Base-by-base conservation (phyloP, 2,888 invertebrate genomes). In the Steinernema hermaphroditum region DNA sequence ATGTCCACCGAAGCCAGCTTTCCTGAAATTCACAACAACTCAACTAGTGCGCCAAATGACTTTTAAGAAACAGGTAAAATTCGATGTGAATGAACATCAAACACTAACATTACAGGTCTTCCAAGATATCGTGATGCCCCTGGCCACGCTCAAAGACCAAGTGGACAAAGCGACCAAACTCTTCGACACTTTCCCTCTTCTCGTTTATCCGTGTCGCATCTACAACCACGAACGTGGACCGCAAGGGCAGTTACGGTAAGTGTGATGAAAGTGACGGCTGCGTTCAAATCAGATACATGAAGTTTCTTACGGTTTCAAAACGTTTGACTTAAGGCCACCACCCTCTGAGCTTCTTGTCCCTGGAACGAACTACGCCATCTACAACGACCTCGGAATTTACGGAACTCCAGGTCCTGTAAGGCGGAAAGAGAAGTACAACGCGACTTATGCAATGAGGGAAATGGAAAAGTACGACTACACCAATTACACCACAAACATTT, bases 11-110 rank as follows among this genome's bases (percentile, higher is more conserved):
- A 92, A 92, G 83, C 91, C 91, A 1, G 91, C 91, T 0, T 92
- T 92, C 83, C 85, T 92, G n/a, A 92, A 92, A 83, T 91, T 91
- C 87, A 91, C 91, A 0, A 92, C 91, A 0, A 92, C 91, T 0
- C 90, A 91, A 0, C 91, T 91, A 12, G 89, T 92, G 0, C 86
- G 92, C 74, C 91, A 90, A 0, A 91, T 91, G 85, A 92, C 91
- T 0, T 91, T 91, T 82, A 91, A 91, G 0, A 91, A 91, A 81
- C 91, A 91, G 88, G 83, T 74, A 24, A 46, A 32, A n/a, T n/a
- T n/a, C n/a, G n/a, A n/a, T n/a, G n/a, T n/a, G n/a, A n/a, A n/a
- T n/a, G n/a, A n/a, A n/a, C n/a, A n/a, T n/a, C n/a, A n/a, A n/a
- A n/a, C n/a, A n/a, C n/a, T n/a, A n/a, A n/a, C n/a, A n/a, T n/a